A percentile compares a stretch with the other conserved stretches of the same genome.
Evolutionary conservation across 53 echinoderm and acorn worm genomes (phyloP).

Genomic region (Holothuria leucospilota): DNA sequence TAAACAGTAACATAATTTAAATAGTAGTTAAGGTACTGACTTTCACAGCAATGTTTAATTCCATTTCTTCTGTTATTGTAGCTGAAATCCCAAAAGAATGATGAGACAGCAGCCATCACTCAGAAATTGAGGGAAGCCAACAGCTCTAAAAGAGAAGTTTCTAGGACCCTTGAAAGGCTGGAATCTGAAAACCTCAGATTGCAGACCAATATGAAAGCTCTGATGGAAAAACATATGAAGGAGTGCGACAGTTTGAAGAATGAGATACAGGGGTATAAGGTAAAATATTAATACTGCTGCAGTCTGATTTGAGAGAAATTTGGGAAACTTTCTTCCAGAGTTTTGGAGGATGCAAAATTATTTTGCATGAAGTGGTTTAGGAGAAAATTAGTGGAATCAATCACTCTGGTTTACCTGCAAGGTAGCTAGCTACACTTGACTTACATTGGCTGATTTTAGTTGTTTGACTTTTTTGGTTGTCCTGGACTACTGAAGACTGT

Average conservation of each 20-base stretch:
- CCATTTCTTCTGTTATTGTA: neutral
- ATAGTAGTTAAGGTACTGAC: too few species aligned
- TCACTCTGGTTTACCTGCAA: too few species aligned
- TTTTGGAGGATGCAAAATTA: too few species aligned
- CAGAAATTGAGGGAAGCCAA: constrained; percentile 58
- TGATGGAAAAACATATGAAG: neutral
- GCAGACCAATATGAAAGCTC: constrained; percentile 4
- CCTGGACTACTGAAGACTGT: too few species aligned
- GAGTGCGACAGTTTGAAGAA: constrained; percentile 5
- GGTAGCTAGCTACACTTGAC: too few species aligned
- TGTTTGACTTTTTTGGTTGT: too few species aligned
- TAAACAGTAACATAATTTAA: too few species aligned
- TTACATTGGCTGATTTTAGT: too few species aligned
- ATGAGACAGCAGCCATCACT: constrained; percentile 48
- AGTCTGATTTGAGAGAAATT: too few species aligned
- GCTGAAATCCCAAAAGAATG: constrained; percentile 58
- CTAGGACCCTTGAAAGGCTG: constrained; percentile 2
- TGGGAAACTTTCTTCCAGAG: too few species aligned
- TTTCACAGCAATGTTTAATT: neutral
- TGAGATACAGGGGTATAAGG: constrained; percentile 7
- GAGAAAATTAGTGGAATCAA: too few species aligned
- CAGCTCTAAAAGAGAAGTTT: constrained; percentile 24
- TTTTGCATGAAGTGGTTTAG: too few species aligned
- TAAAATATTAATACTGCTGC: neutral
- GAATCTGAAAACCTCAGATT: constrained; percentile 20